phyloP scores from a whole-genome alignment of 2,797 vertebrate genomes.

The Coluber constrictor region DNA sequence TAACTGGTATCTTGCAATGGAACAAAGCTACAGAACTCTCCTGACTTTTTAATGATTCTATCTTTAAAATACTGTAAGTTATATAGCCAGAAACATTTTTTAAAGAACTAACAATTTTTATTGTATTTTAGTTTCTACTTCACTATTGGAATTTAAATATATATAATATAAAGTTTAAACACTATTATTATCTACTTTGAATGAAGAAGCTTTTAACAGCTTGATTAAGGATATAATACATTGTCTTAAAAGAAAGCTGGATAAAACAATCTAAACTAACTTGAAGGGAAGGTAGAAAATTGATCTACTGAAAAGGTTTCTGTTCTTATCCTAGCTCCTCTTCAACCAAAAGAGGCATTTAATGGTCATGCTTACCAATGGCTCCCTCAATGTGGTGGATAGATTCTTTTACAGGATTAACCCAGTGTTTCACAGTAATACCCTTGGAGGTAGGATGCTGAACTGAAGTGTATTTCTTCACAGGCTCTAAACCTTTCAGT shows the following conservation, averaged over 20 bases:
- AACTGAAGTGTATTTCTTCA: constrained; percentile 25
- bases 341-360: background rate
- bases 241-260: background rate
- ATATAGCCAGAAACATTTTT: background rate
- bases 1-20: background rate
- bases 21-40: background rate
- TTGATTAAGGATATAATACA: background rate
- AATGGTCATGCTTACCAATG: constrained; percentile 65
- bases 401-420: constrained; percentile 71
- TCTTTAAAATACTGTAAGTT: background rate
- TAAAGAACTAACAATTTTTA: background rate
- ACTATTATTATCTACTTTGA: background rate
- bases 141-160: background rate
- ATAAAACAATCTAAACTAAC: background rate
- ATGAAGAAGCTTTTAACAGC: background rate
- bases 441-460: background rate
- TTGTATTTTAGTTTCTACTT: background rate
- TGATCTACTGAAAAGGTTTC: background rate
- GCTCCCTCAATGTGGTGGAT: constrained; percentile 76
- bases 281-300: background rate
- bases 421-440: constrained; percentile 68
- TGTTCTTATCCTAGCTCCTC: background rate
- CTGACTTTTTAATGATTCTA: background rate
- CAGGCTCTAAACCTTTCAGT: constrained; percentile 11
- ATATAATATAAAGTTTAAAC: background rate